Evolutionary conservation across 2,797 vertebrate genomes (phyloP).

Genomic region (Pangasius macronema): DNA sequence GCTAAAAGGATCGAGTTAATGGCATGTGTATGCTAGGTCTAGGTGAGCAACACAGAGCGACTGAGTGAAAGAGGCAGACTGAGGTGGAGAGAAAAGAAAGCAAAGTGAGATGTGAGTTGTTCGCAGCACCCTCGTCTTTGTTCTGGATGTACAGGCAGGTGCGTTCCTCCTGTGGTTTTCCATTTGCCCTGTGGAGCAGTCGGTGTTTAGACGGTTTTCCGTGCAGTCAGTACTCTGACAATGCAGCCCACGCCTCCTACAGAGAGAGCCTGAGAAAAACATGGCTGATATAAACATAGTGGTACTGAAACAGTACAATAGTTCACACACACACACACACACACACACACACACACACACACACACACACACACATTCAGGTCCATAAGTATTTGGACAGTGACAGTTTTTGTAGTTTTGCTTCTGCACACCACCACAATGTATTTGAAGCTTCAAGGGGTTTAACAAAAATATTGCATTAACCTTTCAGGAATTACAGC

Average conservation of each 20-base stretch:
- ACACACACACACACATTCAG: too few relatives aligned
- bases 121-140: slow-evolving; percentile 61
- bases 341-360: too few relatives aligned
- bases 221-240: slow-evolving; percentile 92
- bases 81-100: not conserved
- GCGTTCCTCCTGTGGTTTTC: slow-evolving; percentile 46
- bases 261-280: slow-evolving; percentile 82
- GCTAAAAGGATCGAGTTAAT: slow-evolving; percentile 32
- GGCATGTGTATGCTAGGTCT: slow-evolving; percentile 35
- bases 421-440: too few relatives aligned
- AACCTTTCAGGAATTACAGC: too few relatives aligned
- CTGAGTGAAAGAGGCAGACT: slow-evolving; percentile 11
- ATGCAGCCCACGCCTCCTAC: slow-evolving; percentile 95
- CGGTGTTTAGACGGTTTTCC: slow-evolving; percentile 88
- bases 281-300: not conserved
- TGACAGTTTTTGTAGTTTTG: too few relatives aligned
- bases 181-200: slow-evolving; percentile 45
- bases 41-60: slow-evolving; percentile 32
- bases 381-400: too few relatives aligned
- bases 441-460: too few relatives aligned
- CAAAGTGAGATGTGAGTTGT: slow-evolving; percentile 29
- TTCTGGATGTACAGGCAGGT: slow-evolving; percentile 64
- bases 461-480: too few relatives aligned
- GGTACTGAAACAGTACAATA: not conserved
- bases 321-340: too few relatives aligned